phyloP scores from a whole-genome alignment of 1,140 invertebrate genomes.

The Panagrolaimus sp. region DNA sequence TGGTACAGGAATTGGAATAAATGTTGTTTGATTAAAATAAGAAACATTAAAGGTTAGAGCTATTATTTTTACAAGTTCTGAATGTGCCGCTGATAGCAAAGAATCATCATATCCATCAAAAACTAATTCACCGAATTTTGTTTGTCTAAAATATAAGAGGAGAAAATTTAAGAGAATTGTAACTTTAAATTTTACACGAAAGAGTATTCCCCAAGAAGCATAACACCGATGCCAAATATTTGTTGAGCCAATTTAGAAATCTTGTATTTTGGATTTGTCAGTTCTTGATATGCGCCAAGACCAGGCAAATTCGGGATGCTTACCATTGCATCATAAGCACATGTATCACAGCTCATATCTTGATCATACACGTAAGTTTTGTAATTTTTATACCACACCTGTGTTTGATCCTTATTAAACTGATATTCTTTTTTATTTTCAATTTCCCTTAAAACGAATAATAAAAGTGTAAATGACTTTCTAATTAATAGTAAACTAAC shows the following conservation, averaged over 20 bases:
- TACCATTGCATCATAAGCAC: conserved; percentile 19
- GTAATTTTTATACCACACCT: conserved; percentile 40
- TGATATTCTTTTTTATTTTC: conserved; percentile 36
- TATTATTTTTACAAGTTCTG: conserved; percentile 21
- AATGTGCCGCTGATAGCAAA: conserved; percentile 25
- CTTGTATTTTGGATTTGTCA: neutral
- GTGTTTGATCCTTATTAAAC: conserved; percentile 37
- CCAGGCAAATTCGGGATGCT: conserved; percentile 15
- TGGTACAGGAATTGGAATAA: conserved; percentile 30
- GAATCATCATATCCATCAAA: conserved; percentile 36
- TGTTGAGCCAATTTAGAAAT: neutral
- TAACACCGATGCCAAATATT: conserved; percentile 14
- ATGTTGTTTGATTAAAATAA: conserved; percentile 12
- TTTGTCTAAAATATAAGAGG: conserved; percentile 7
- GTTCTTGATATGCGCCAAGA: conserved; percentile 1
- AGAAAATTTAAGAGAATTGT: no score
- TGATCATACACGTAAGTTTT: conserved; percentile 24
- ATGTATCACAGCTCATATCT: conserved; percentile 17
- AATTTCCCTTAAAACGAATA: conserved; percentile 48
- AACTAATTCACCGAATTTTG: conserved; percentile 25
- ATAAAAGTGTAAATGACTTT: no score
- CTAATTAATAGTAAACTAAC: no score
- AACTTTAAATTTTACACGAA: neutral
- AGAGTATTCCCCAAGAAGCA: conserved; percentile 13
- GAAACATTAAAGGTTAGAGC: conserved; percentile 17